phyloP scores from a whole-genome alignment of 2,888 invertebrate genomes.

The Margaritifera margaritifera region DNA sequence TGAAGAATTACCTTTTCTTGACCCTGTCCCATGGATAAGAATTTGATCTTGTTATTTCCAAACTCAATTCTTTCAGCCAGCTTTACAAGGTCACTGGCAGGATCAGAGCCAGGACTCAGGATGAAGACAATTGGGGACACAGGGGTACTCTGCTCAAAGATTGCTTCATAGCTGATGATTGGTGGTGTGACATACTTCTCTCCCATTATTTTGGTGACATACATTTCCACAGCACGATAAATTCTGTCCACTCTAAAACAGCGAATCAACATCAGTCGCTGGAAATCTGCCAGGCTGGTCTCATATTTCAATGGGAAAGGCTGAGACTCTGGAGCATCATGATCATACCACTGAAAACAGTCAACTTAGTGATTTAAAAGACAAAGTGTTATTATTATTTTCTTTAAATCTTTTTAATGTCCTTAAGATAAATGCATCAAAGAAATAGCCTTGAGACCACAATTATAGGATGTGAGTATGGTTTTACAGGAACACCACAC shows the following conservation, averaged over 20 bases:
- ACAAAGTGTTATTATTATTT: no score
- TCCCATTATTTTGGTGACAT: slow-evolving; percentile 87
- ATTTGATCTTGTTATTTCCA: slow-evolving; percentile 72
- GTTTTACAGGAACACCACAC: no score
- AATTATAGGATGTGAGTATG: no score
- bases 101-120: slow-evolving; percentile 74
- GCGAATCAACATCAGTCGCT: slow-evolving; percentile 86
- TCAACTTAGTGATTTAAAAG: no score
- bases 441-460: no score
- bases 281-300: slow-evolving; percentile 78
- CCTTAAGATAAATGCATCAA: no score
- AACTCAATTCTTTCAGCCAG: slow-evolving; percentile 73
- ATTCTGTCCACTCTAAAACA: slow-evolving; percentile 93
- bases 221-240: slow-evolving; percentile 88
- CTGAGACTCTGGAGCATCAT: slow-evolving; percentile 85
- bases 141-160: slow-evolving; percentile 88
- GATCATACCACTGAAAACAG: slow-evolving; percentile 84
- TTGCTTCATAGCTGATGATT: slow-evolving; percentile 86
- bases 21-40: slow-evolving; percentile 74
- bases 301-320: slow-evolving; percentile 83
- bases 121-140: slow-evolving; percentile 76
- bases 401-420: no score
- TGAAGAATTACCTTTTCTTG: slow-evolving; percentile 69
- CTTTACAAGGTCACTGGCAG: slow-evolving; percentile 73
- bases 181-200: slow-evolving; percentile 92